A percentile compares a stretch with the other conserved stretches of the same genome.
Evolutionary conservation across 2,888 invertebrate genomes (phyloP).

Genomic region (Lasius fuliginosus): DNA sequence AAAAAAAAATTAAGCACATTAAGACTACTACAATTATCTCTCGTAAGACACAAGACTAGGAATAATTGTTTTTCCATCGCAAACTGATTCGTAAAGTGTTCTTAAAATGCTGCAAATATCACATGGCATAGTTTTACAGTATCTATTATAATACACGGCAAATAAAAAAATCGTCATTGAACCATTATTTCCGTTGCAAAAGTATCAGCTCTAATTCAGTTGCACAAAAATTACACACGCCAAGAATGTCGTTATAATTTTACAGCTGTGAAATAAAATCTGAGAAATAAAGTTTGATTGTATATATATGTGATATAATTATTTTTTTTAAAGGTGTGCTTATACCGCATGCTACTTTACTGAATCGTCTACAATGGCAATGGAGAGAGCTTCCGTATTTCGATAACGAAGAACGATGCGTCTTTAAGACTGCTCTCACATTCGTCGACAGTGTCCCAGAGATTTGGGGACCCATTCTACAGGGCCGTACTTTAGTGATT

Average conservation of each 20-base stretch:
- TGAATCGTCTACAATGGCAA: slow-evolving; percentile 96
- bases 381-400: slow-evolving; percentile 93
- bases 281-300: background rate
- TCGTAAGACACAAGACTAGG: background rate
- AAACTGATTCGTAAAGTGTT: background rate
- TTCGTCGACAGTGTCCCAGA: slow-evolving; percentile 97
- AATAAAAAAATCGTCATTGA: background rate
- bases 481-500: slow-evolving; percentile 90
- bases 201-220: background rate
- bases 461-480: slow-evolving; percentile 94
- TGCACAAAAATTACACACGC: background rate
- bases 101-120: background rate
- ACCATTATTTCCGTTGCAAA: background rate
- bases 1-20: slow-evolving; percentile 15
- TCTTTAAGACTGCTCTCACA: slow-evolving; percentile 96
- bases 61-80: background rate
- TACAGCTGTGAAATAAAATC: background rate
- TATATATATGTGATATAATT: background rate
- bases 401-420: slow-evolving; percentile 90
- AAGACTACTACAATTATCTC: background rate
- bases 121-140: background rate
- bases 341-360: slow-evolving; percentile 91
- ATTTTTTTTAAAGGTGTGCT: slow-evolving; percentile 90
- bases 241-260: background rate
- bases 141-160: background rate